Conservation (phyloP, 2,113 vertebrate species). For the Aspidoscelis tigris region DNA sequence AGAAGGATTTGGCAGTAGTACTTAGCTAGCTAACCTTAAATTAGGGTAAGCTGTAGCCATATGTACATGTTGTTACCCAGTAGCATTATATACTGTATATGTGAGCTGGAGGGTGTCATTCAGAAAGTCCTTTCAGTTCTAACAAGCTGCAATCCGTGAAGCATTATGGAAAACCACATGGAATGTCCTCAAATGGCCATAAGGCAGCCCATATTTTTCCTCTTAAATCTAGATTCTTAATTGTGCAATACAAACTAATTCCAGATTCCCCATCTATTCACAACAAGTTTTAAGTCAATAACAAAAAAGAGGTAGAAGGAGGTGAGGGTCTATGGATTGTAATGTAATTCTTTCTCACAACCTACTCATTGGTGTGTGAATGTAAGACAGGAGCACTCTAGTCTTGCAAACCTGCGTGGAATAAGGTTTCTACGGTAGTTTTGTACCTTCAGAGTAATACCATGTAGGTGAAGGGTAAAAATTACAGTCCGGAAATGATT, state of each 20-base stretch:
- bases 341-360: background rate
- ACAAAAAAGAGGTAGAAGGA: too few relatives aligned
- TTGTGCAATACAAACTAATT: background rate
- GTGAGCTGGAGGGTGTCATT: background rate
- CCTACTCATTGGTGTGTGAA: background rate
- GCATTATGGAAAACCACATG: background rate
- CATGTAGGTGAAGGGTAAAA: background rate
- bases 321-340: conserved; percentile 5
- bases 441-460: background rate
- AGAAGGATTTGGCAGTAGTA: background rate
- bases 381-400: background rate
- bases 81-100: background rate
- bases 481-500: background rate
- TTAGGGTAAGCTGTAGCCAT: background rate
- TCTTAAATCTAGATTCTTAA: background rate
- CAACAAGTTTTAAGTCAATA: background rate
- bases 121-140: background rate
- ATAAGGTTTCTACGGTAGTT: background rate
- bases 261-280: background rate
- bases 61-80: conserved; percentile 4
- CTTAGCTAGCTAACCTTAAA: background rate
- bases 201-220: background rate
- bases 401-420: background rate
- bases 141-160: conserved; percentile 1
- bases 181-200: background rate